A percentile compares a stretch with the other conserved stretches of the same genome.
Evolutionary conservation across 2,888 invertebrate genomes (phyloP).

Genomic region (Adelognathus sp.): DNA sequence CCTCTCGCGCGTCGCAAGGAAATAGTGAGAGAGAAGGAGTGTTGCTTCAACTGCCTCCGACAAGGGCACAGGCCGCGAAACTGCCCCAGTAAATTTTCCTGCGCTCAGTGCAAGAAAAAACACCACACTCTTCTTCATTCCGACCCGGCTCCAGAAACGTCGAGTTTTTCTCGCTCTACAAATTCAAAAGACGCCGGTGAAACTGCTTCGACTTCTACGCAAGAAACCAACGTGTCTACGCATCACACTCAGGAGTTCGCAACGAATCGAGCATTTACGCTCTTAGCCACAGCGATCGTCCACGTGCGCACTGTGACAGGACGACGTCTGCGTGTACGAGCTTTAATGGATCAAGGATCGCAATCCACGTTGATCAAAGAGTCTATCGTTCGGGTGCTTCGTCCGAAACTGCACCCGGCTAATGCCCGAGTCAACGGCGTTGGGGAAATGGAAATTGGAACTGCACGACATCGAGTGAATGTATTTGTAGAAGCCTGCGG

Average conservation of each 20-base stretch:
- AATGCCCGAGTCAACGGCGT: not conserved
- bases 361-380: not conserved
- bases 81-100: slow-evolving; percentile 15
- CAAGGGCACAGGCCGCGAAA: not conserved
- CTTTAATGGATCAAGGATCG: slow-evolving; percentile 19
- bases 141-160: not conserved
- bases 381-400: not conserved
- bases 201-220: not conserved
- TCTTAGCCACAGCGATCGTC: slow-evolving; percentile 62
- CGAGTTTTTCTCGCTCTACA: not conserved
- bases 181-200: not conserved
- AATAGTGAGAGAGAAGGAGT: not conserved
- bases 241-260: not conserved
- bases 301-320: slow-evolving; percentile 50
- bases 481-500: not conserved
- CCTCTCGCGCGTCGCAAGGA: not conserved
- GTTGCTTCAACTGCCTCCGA: slow-evolving; percentile 45
- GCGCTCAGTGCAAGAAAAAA: slow-evolving; percentile 16
- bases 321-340: slow-evolving; percentile 27
- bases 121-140: slow-evolving; percentile 33
- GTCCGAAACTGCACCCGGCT: not conserved
- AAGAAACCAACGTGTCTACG: not conserved
- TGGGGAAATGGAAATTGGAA: not conserved
- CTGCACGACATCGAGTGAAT: not conserved
- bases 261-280: slow-evolving; percentile 57